Base-by-base conservation (phyloP, 2,888 invertebrate species). In the Eupithecia tripunctaria region DNA sequence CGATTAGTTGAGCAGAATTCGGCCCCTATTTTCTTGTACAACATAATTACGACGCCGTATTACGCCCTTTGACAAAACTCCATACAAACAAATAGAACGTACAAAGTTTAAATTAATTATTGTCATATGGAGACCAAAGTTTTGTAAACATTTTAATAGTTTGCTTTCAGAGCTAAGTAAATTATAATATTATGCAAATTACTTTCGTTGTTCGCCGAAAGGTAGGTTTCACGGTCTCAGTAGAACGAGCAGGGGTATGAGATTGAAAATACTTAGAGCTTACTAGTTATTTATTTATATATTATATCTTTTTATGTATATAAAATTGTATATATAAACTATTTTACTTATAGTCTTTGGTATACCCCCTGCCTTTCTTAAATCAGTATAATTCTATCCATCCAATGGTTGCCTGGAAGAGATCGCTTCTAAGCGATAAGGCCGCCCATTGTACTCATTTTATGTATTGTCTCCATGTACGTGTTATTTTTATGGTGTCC, bases 101-200 rank as follows among this genome's bases (percentile, higher is more conserved):
- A 60, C 18, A 18, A 60, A 60, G 60, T 60, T 60, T 29, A 29
- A 60, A 29, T 29, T 60, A 60, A 60, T 60, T 60, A 60, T 60
- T 60, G 29, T 60, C 29, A 60, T 60, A 29, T 60, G 29, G 60
- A 60, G 29, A 56, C 10, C 51, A 25, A 56, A 25, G 7, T 29
- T 60, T 15, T 15, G 12, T 29, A 60, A 60, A 21, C 43, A 18
- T 60, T 60, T 60, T 18, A 60, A 60, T 60, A 60, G 60, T 68
- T 60, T 29, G 41, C 18, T 29, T 60, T 29, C 18, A 41, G 18
- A 56, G n/a, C 27, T 14, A 29, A 77, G 75, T 78, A 4, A 51
- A 56, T 77, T 78, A 67, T 74, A 80, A 78, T 73, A 21, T 73
- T 76, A 80, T 80, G 79, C 76, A 77, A 80, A 79, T 75, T 77